Evolutionary conservation across 92 coral and sea anemone genomes (phyloP).

Genomic region (Porites divaricata): DNA sequence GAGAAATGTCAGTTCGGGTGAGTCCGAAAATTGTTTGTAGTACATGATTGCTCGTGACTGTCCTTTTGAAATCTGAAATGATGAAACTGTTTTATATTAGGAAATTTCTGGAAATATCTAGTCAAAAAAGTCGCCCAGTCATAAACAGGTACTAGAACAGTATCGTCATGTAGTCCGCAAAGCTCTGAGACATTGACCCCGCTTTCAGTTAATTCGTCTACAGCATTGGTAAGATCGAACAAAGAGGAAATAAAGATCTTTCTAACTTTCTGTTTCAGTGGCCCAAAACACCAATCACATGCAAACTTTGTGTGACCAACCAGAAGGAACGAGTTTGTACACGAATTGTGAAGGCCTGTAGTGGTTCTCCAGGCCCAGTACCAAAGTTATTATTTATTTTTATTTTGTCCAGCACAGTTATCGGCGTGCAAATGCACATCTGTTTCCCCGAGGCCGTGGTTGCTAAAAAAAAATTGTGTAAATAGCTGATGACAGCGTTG

Average conservation of each 20-base stretch:
- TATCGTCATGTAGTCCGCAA: conserved; percentile 49
- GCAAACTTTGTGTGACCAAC: conserved; percentile 67
- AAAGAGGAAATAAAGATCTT: conserved; percentile 34
- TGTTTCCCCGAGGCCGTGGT: conserved; percentile 43
- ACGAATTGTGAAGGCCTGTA: conserved; percentile 26
- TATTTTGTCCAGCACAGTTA: conserved; percentile 57
- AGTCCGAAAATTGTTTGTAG: conserved; percentile 13
- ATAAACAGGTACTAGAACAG: conserved; percentile 50
- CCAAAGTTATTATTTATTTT: conserved; percentile 45
- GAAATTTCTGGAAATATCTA: conserved; percentile 5
- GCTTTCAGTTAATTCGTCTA: conserved; percentile 29
- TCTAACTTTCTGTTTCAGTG: conserved; percentile 43
- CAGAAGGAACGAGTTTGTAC: conserved; percentile 47
- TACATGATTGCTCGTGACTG: background rate
- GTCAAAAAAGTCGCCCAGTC: conserved; percentile 48
- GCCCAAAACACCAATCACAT: conserved; percentile 70
- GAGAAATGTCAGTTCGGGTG: background rate
- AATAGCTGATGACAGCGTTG: conserved; percentile 31
- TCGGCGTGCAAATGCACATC: conserved; percentile 51
- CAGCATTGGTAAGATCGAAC: conserved; percentile 39
- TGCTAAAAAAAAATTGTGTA: conserved; percentile 26
- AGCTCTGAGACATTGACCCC: conserved; percentile 50
- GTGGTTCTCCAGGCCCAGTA: conserved; percentile 42
- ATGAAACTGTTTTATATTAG: conserved; percentile 20
- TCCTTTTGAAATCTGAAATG: conserved; percentile 18